Base-by-base conservation (phyloP, 2,113 vertebrate genomes). In the Microtus richardsoni region DNA sequence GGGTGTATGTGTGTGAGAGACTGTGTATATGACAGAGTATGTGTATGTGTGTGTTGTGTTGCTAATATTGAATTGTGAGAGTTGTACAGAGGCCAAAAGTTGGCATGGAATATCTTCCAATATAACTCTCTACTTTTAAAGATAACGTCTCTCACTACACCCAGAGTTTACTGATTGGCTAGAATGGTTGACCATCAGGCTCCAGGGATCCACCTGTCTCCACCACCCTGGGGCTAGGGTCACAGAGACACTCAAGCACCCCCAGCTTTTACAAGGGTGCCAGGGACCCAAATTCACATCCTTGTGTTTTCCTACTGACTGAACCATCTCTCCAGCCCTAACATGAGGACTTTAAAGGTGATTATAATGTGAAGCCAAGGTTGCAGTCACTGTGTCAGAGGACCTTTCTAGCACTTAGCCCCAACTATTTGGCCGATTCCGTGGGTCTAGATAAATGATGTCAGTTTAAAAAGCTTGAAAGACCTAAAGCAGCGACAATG, bases 361-460 rank as follows among this genome's bases (percentile, higher is more conserved):
- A 80, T 62, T 64, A 10, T 19, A 70, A 44, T n/a, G 13, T 84
- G 58, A 22, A 80, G 41, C 54, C 74, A 88, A 70, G n/a, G 22
- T 14, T 88, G 60, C 52, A 94, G 88, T 49, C 54, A 62, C 19
- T 44, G 3, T 33, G 64, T 28, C 36, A 17, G 62, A 47, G 33
- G 14, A 3, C 6, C 93, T 89, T 70, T 47, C 39, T 58, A 58
- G 47, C n/a, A 86, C 78, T 84, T 87, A 86, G 83, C n/a, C 12
- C 21, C 71, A 95, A 86, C 54, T 83, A 79, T 93, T 93, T 60
- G 26, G 41, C 52, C 73, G 87, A 41, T 75, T 95, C 49, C 41
- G 39, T 89, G 33, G 47, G 26, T 91, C 66, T 49, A 85, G 33
- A 58, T 85, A 90, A 36, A 12, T 89, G 88, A 64, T 44, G 28